Evolutionary conservation across 2,888 invertebrate species (phyloP).

Genomic region (Leistus spinibarbis): DNA sequence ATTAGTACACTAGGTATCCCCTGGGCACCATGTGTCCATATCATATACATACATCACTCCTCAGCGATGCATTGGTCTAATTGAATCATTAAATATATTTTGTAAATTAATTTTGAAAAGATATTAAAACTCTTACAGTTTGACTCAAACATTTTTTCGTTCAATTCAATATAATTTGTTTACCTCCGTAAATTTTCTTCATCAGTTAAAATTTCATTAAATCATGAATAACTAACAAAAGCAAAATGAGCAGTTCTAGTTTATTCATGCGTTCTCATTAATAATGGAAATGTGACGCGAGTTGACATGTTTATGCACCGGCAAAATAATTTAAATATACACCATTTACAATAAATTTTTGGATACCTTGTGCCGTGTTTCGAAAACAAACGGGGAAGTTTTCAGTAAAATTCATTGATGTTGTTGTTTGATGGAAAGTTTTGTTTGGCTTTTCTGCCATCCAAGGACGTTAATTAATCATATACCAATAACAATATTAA

Average conservation of each 20-base stretch:
- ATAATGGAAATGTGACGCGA: neutral
- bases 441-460: neutral
- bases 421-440: conserved; percentile 1
- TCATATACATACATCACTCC: no score
- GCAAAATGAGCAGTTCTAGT: neutral
- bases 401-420: neutral
- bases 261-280: neutral
- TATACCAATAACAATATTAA: neutral
- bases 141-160: no score
- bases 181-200: neutral
- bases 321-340: neutral
- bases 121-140: no score
- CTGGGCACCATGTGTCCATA: no score
- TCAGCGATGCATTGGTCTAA: no score
- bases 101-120: no score
- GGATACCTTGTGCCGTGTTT: neutral
- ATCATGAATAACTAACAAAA: neutral
- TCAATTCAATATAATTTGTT: neutral
- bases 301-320: neutral
- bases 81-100: no score
- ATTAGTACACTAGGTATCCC: no score
- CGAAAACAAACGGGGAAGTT: neutral
- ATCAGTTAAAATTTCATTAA: neutral
- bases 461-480: neutral
- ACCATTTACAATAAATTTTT: neutral